Evolutionary conservation across 2,797 vertebrate species (phyloP).

Genomic region (Eulemur albifrons): DNA sequence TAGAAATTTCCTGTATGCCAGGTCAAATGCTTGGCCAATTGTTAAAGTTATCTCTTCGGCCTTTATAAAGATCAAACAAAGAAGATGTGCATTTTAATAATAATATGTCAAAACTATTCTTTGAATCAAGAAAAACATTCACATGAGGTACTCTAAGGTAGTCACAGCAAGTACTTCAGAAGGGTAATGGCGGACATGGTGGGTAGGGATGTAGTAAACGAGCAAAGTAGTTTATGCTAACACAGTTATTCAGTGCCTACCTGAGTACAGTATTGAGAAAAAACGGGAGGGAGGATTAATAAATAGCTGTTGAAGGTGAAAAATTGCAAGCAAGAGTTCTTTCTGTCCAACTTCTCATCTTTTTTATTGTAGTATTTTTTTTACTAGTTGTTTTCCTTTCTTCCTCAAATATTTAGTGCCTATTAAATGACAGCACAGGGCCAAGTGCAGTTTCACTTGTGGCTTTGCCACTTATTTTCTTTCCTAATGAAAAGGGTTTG

Average conservation of each 20-base stretch:
- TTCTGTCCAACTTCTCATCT: neutral
- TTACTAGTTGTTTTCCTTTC: neutral
- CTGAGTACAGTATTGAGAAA: neutral
- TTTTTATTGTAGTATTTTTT: neutral
- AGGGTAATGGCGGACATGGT: neutral
- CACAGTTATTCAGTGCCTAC: neutral
- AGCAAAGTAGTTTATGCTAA: neutral
- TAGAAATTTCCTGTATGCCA: constrained; percentile 99
- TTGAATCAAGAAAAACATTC: neutral
- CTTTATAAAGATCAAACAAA: constrained; percentile 85
- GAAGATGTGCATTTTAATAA: constrained; percentile 60
- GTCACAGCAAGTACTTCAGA: neutral
- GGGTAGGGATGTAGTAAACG: neutral
- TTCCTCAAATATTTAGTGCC: neutral
- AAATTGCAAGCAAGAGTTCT: neutral
- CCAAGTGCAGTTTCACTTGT: neutral
- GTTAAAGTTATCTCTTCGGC: constrained; percentile 98
- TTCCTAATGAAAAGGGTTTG: neutral
- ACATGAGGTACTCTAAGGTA: neutral
- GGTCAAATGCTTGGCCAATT: constrained; percentile 98
- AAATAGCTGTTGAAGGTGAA: neutral
- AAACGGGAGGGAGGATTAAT: neutral
- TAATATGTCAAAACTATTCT: neutral
- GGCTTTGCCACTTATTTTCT: neutral
- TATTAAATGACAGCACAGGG: neutral